A percentile compares a stretch with the other conserved stretches of the same genome.
Evolutionary conservation across 2,113 vertebrate genomes (phyloP).

Genomic region (Bubalus kerabau): DNA sequence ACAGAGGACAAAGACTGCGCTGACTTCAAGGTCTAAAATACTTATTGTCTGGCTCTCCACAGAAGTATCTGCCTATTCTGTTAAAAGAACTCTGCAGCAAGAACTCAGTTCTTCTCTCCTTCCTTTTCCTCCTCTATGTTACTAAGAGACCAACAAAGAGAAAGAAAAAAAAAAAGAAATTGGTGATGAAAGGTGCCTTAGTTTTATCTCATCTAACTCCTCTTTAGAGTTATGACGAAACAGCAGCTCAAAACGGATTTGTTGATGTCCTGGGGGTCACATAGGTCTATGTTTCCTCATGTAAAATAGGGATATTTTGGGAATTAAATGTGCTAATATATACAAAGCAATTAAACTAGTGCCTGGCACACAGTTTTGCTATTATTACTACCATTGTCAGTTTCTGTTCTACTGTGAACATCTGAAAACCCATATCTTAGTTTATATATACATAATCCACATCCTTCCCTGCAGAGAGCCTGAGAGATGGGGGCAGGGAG

Average conservation of each 20-base stretch:
- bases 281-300: neutral
- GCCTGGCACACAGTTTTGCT: neutral
- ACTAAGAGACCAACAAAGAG: neutral
- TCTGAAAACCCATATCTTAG: neutral
- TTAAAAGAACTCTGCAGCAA: neutral
- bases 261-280: neutral
- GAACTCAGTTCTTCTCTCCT: neutral
- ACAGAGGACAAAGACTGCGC: neutral
- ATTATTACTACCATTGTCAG: neutral
- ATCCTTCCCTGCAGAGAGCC: neutral
- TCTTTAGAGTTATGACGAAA: neutral
- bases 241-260: neutral
- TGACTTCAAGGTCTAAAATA: neutral
- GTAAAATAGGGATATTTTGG: neutral
- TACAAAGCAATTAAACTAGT: neutral
- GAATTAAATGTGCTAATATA: neutral
- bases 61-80: neutral
- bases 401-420: neutral
- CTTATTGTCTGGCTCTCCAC: neutral
- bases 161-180: neutral
- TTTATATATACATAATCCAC: neutral
- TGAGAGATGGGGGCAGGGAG: neutral
- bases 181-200: neutral
- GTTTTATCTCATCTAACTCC: neutral
- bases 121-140: neutral